A percentile compares a stretch with the other conserved stretches of the same genome.
Conservation (phyloP, 2,797 vertebrate species). For the Thripadectes ignobilis region DNA sequence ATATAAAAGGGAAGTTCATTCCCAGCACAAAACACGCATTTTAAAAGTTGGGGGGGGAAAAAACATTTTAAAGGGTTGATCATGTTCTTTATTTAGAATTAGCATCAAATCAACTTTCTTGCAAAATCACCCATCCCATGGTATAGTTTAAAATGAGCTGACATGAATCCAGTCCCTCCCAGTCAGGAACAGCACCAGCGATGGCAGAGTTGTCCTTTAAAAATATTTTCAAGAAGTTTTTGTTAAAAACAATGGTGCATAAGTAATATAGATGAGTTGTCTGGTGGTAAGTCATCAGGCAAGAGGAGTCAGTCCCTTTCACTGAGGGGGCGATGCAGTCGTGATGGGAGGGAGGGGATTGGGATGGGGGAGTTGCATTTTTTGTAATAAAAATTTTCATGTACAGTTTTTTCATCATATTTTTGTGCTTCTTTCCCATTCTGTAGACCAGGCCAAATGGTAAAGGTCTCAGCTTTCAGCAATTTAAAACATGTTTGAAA, state of each 20-base stretch:
- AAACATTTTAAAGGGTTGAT: neutral
- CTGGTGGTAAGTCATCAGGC: neutral
- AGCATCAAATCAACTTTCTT: neutral
- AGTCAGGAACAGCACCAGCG: neutral
- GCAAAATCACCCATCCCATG: neutral
- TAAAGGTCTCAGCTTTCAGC: slow-evolving; percentile 40
- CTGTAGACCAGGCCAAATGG: neutral
- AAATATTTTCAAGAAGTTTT: neutral
- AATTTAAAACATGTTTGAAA: slow-evolving; percentile 12
- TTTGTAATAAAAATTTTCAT: neutral
- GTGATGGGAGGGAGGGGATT: neutral
- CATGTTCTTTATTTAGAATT: neutral
- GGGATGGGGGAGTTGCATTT: neutral
- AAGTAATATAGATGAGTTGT: neutral
- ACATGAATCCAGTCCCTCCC: neutral
- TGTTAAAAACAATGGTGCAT: neutral
- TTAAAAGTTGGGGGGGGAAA: neutral
- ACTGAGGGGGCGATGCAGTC: neutral
- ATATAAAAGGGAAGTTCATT: neutral
- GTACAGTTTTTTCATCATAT: neutral
- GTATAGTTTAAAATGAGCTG: neutral
- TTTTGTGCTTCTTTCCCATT: slow-evolving; percentile 4
- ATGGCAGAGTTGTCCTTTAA: neutral
- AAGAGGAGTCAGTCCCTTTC: neutral
- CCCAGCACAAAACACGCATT: neutral